Conservation (phyloP, 2,888 invertebrate genomes). For the Nomada flava region DNA sequence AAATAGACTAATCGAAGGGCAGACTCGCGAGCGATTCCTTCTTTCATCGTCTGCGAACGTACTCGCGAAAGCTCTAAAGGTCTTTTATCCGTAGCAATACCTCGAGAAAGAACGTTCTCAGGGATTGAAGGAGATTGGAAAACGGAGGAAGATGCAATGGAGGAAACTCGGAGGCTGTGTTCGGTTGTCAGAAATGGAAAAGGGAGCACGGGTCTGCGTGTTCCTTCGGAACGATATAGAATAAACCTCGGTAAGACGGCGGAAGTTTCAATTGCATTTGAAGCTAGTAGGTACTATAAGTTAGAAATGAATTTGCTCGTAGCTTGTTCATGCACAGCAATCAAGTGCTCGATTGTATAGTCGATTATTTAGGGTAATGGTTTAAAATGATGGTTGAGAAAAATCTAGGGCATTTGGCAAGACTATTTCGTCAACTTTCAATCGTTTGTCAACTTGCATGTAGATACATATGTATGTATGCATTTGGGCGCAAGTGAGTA, state of each 20-base stretch:
- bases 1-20: slow-evolving; percentile 22
- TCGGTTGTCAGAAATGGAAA: slow-evolving; percentile 36
- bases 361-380: background rate
- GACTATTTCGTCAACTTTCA: no score
- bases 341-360: no score
- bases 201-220: background rate
- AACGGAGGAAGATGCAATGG: slow-evolving; percentile 39
- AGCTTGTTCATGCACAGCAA: background rate
- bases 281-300: background rate
- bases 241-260: slow-evolving; percentile 31
- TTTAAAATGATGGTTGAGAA: no score
- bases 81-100: slow-evolving; percentile 46
- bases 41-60: slow-evolving; percentile 57
- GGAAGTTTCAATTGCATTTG: slow-evolving; percentile 18
- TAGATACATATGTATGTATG: no score
- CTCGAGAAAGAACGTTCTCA: slow-evolving; percentile 58
- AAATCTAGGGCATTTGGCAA: no score
- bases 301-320: slow-evolving; percentile 2
- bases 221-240: slow-evolving; percentile 12
- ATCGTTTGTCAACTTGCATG: no score
- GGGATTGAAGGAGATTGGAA: slow-evolving; percentile 52
- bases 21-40: slow-evolving; percentile 8
- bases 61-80: slow-evolving; percentile 37
- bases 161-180: slow-evolving; percentile 37
- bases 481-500: no score